Conservation (phyloP, 2,888 invertebrate species). For the Chloromyia formosa region DNA sequence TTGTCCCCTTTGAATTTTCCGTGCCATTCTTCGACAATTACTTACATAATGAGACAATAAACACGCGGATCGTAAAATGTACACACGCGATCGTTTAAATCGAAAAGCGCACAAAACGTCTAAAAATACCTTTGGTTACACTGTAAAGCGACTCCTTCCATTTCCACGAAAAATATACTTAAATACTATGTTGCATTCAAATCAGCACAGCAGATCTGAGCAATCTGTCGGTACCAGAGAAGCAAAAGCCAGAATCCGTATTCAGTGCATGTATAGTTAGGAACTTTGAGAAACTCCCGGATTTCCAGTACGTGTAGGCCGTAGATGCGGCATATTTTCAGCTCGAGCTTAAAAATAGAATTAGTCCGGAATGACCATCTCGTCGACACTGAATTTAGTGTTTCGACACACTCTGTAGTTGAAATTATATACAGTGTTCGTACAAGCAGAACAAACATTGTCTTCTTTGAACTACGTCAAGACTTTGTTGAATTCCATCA, state of each 20-base stretch:
- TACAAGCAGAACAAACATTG: too few relatives aligned
- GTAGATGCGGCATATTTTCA: conserved; percentile 7
- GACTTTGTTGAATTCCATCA: too few relatives aligned
- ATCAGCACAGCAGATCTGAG: too few relatives aligned
- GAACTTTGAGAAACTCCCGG: neutral
- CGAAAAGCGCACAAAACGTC: conserved; percentile 7
- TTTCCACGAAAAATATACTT: too few relatives aligned
- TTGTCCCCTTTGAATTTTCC: too few relatives aligned
- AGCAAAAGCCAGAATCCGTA: neutral
- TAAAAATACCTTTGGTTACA: conserved; percentile 22
- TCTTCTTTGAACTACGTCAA: too few relatives aligned
- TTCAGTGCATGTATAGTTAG: neutral
- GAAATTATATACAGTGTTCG: too few relatives aligned
- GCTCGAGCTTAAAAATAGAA: conserved; percentile 37
- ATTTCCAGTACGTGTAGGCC: conserved; percentile 30
- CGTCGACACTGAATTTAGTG: too few relatives aligned
- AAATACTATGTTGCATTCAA: too few relatives aligned
- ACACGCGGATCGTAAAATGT: neutral
- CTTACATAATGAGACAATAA: neutral
- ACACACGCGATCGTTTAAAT: neutral
- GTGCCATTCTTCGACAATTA: too few relatives aligned
- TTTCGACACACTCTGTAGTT: too few relatives aligned
- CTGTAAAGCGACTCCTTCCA: neutral
- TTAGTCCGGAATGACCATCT: neutral
- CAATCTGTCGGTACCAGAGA: too few relatives aligned